A percentile compares a stretch with the other conserved stretches of the same genome.
phyloP scores from a whole-genome alignment of 2,113 vertebrate species.

The Tragelaphus strepsiceros region DNA sequence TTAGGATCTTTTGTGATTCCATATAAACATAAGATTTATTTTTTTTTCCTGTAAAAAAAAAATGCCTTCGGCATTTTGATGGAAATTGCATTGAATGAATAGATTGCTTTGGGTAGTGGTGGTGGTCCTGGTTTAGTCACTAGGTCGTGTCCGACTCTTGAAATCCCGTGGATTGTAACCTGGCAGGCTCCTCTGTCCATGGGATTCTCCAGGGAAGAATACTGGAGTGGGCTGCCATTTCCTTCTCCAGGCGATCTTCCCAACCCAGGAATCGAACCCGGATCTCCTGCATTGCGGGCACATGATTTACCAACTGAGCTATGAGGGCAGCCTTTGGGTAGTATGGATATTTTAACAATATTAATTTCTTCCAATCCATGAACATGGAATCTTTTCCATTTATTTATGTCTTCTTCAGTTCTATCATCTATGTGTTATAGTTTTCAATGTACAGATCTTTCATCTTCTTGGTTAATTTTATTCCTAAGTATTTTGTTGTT shows the following conservation, averaged over 20 bases:
- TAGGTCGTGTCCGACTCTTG: rapidly evolving
- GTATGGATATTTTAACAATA: not conserved
- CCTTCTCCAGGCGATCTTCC: not conserved
- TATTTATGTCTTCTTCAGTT: not conserved
- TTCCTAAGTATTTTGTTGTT: not conserved
- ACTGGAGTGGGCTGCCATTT: not conserved
- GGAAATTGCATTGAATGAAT: not conserved
- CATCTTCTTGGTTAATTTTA: not conserved
- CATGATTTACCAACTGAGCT: not conserved
- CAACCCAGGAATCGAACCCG: not conserved
- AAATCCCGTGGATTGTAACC: not conserved
- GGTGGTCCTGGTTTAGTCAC: not conserved
- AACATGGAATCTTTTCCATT: not conserved
- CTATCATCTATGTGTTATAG: not conserved
- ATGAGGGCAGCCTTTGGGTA: not conserved
- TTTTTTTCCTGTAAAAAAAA: not conserved
- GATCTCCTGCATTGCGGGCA: not conserved
- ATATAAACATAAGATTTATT: not conserved
- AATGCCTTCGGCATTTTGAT: not conserved
- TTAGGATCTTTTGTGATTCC: not conserved
- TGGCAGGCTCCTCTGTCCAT: not conserved
- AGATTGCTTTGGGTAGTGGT: not conserved
- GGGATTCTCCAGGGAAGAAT: not conserved
- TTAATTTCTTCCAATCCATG: not conserved
- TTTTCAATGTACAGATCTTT: not conserved